Evolutionary conservation across 2,113 vertebrate genomes (phyloP).

Genomic region (Plecotus auritus): DNA sequence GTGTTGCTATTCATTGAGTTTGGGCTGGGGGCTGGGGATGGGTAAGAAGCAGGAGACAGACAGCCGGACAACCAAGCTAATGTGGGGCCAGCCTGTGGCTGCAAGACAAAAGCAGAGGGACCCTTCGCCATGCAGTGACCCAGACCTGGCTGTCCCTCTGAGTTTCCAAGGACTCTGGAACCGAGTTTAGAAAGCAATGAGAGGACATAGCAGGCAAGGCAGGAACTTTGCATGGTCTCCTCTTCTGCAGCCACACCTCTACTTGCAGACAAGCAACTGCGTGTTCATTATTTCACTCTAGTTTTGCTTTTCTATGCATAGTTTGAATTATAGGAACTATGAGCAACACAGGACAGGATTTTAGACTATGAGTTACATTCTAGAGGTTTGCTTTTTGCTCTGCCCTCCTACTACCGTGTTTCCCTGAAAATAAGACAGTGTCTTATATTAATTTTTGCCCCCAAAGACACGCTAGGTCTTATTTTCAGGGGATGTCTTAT

Average conservation of each 20-base stretch:
- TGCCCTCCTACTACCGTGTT: background rate
- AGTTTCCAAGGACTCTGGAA: background rate
- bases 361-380: background rate
- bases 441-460: no score
- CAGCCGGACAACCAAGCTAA: background rate
- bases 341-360: background rate
- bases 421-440: no score
- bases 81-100: background rate
- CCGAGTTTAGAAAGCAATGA: background rate
- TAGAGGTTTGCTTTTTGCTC: background rate
- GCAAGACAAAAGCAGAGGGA: background rate
- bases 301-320: background rate
- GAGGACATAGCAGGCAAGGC: background rate
- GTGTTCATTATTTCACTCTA: background rate
- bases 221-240: background rate
- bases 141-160: background rate
- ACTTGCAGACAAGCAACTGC: background rate
- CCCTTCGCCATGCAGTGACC: background rate
- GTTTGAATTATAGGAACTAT: constrained; percentile 7
- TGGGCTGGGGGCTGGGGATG: background rate
- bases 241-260: background rate
- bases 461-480: no score
- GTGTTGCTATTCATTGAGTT: background rate
- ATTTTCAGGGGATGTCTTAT: no score
- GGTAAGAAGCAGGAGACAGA: background rate